phyloP scores from a whole-genome alignment of 2,113 vertebrate genomes.

The Sebastes fasciatus region DNA sequence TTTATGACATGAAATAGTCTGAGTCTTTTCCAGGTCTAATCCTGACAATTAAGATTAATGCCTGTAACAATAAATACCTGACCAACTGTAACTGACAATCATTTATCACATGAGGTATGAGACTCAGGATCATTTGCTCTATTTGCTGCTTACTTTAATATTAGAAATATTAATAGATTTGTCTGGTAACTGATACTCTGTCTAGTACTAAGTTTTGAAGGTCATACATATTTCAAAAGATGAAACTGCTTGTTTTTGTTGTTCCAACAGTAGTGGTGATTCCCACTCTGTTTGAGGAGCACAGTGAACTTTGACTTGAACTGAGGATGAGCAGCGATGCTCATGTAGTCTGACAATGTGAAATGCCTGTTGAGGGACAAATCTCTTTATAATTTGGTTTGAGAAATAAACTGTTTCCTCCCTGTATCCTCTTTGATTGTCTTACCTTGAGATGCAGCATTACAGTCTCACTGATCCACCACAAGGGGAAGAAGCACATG shows the following conservation, averaged over 20 bases:
- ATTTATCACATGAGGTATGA: neutral
- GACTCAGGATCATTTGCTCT: neutral
- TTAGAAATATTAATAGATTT: no score
- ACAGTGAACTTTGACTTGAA: neutral
- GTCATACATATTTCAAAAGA: neutral
- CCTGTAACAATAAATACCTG: neutral
- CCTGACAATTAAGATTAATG: neutral
- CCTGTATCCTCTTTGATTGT: neutral
- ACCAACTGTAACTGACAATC: neutral
- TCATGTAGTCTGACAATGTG: neutral
- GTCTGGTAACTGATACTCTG: neutral
- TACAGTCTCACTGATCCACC: slow-evolving; percentile 91
- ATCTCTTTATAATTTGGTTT: neutral
- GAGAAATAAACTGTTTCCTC: neutral
- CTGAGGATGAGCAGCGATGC: neutral
- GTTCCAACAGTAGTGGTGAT: neutral
- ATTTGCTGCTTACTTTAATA: neutral
- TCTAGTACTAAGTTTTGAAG: neutral
- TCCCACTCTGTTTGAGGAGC: neutral
- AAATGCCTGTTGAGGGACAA: neutral
- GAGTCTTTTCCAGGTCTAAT: neutral
- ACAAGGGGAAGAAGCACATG: slow-evolving; percentile 93
- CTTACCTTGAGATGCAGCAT: slow-evolving; percentile 93
- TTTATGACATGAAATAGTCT: neutral
- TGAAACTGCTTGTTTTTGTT: neutral